These are phyloP conservation scores for Temnothorax rugatulus DNA, from an alignment of 2,888 invertebrate species.

Conservation along the genomic window DNA sequence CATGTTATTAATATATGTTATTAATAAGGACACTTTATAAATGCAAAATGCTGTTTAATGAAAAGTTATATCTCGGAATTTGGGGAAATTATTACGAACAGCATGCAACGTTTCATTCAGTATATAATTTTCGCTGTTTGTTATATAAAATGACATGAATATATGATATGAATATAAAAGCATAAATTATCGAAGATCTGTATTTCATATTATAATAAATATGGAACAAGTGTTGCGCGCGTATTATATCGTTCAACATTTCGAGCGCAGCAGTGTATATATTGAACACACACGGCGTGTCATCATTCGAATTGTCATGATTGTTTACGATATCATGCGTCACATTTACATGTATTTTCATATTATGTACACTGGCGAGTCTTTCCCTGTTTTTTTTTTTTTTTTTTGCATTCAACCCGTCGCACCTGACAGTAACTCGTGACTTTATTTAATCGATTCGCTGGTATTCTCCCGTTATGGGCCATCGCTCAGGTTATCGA, in stretches of 20 bases:
- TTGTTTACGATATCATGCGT: constrained; percentile 22
- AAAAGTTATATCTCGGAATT: background rate
- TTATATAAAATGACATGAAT: background rate
- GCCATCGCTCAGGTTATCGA: constrained; percentile 53
- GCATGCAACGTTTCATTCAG: background rate
- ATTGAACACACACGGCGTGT: background rate
- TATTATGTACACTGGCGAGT: constrained; percentile 10
- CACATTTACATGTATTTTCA: constrained; percentile 38
- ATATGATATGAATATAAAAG: background rate
- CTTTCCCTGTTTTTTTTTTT: constrained; percentile 12
- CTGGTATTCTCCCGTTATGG: constrained; percentile 36
- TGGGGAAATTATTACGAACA: background rate
- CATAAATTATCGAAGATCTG: constrained; percentile 23
- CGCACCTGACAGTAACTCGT: constrained; percentile 35
- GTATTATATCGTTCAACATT: constrained; percentile 8
- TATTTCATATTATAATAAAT: constrained; percentile 26
- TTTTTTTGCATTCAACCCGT: constrained; percentile 35
- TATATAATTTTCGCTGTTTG: background rate
- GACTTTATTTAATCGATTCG: constrained; percentile 49
- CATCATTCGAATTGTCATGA: constrained; percentile 26
- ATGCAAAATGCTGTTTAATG: background rate
- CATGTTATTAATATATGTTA: background rate
- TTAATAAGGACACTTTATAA: background rate
- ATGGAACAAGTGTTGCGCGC: background rate
- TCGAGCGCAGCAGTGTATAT: background rate